Evolutionary conservation across 2,888 invertebrate species (phyloP).

Genomic region (Nomada lathburiana): DNA sequence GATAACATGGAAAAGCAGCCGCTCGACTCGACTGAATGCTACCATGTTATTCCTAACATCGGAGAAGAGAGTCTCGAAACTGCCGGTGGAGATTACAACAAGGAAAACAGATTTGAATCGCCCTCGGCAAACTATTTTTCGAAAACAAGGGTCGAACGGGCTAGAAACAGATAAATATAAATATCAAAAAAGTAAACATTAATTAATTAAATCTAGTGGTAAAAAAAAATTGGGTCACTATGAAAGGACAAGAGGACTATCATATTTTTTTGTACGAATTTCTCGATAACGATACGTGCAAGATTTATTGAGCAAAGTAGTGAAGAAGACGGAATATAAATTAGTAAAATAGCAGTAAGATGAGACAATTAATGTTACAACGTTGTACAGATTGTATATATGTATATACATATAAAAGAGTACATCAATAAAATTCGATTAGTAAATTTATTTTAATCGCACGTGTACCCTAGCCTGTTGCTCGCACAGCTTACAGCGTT

Average conservation of each 20-base stretch:
- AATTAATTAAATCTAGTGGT: neutral
- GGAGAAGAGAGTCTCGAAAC: neutral
- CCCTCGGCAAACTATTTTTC: neutral
- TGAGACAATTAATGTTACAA: conserved; percentile 15
- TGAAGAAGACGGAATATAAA: neutral
- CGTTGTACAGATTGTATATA: conserved; percentile 51
- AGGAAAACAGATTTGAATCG: neutral
- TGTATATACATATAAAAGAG: conserved; percentile 38
- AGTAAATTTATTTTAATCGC: conserved; percentile 28
- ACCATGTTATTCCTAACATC: conserved; percentile 37
- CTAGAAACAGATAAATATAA: neutral
- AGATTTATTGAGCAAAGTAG: neutral
- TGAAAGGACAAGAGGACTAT: neutral
- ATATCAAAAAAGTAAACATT: too few relatives aligned
- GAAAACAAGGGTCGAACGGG: neutral
- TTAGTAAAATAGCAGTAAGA: conserved; percentile 23
- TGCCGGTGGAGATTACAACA: neutral
- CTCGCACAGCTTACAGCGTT: neutral
- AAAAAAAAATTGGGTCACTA: neutral
- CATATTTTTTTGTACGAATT: neutral
- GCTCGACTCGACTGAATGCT: conserved; percentile 44
- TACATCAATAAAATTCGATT: conserved; percentile 43
- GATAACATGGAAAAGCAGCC: neutral
- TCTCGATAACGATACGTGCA: neutral
- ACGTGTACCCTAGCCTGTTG: neutral